Conservation (phyloP, 2,797 vertebrate genomes). For the Gouania willdenowi region DNA sequence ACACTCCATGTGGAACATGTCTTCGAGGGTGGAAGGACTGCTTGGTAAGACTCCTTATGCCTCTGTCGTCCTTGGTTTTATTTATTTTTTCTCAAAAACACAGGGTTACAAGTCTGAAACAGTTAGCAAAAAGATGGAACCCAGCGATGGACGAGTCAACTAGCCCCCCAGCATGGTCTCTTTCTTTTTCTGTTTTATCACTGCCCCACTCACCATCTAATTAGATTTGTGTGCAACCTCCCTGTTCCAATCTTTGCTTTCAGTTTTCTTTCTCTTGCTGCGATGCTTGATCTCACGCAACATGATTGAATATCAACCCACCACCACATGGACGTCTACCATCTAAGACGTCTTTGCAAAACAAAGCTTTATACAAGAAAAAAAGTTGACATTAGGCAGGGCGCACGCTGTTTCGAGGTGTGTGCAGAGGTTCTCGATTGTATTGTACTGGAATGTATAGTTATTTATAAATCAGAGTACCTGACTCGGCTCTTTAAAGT, state of each 20-base stretch:
- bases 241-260: conserved; percentile 44
- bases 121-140: conserved; percentile 26
- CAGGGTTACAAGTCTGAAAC: conserved; percentile 25
- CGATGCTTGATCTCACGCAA: conserved; percentile 42
- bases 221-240: conserved; percentile 63
- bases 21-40: conserved; percentile 2
- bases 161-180: conserved; percentile 14
- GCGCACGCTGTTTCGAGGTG: conserved; percentile 17
- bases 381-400: conserved; percentile 19
- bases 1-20: conserved; percentile 1
- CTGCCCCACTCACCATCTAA: conserved; percentile 49
- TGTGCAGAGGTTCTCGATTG: conserved; percentile 4
- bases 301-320: conserved; percentile 54
- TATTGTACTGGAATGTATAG: conserved; percentile 21
- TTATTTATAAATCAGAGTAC: too few species aligned
- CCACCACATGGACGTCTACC: conserved; percentile 37
- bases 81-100: conserved; percentile 22
- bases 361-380: conserved; percentile 29
- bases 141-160: conserved; percentile 36
- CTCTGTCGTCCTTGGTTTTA: conserved; percentile 6
- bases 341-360: conserved; percentile 15
- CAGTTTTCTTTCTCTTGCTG: conserved; percentile 50
- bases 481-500: conserved; percentile 28
- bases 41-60: conserved; percentile 40
- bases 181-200: conserved; percentile 17